Evolutionary conservation across 2,797 vertebrate genomes (phyloP), one percentile per base, ranked within the genome.

Genomic region (Ispidina picta): DNA sequence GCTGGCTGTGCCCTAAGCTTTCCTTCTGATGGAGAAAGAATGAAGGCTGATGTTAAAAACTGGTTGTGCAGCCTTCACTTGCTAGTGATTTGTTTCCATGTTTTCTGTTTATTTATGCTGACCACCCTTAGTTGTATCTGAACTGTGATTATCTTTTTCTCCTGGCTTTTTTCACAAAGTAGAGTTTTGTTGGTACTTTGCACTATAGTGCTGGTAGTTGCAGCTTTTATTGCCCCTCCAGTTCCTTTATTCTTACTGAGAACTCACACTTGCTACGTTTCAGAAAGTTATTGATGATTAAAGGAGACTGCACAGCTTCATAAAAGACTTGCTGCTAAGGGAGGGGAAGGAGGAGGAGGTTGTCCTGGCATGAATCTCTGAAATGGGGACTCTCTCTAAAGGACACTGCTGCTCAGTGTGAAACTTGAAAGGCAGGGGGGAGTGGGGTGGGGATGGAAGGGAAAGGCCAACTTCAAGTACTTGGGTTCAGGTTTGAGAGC

Each of bases 261-360:
- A 87, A 35, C 29, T 85, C 39, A 16, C 0, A 1, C 37, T 83
- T 83, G n/a, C 52, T 54, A 70, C 63, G 58, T 73, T 83, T 82
- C 55, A 79, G 76, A 22, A 89, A 73, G 56, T 79, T 83, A 72
- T 14, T 82, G 66, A 39, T 89, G 60, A 70, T 95, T 78, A 91
- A 89, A 94, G 59, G 33, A 2, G 0, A 29, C 23, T n/a, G 56
- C 73, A 62, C 54, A 68, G 43, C 23, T 84, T 93, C 56, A 70
- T 83, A 39, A 62, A 92, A 87, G 59, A 39, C 60, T 51, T 54
- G 5, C 12, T 87, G 13, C 17, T 55, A n/a, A 72, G 25, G 58
- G 43, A 86, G 58, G 55, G 84, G 52, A 62, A 64, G 58, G 39
- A 73, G 64, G 78, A 77, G 48, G 66, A 69, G 49, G 22, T 12